Percentiles rank a stretch among this genome's conserved stretches.
phyloP scores from a whole-genome alignment of 2,113 vertebrate species.

The Hystrix cristata region DNA sequence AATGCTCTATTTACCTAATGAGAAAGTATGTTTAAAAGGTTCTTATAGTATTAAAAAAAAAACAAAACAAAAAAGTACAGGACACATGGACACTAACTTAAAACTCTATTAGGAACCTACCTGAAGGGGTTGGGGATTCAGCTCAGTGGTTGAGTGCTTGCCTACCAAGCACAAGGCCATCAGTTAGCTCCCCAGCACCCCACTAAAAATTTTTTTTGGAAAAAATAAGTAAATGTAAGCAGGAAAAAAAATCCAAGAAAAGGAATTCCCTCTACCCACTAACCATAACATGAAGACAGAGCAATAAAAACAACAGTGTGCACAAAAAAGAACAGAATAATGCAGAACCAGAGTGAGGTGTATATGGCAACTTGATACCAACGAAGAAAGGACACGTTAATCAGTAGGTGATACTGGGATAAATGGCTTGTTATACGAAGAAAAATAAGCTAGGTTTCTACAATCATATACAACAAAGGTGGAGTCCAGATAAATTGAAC shows the following conservation, averaged over 20 bases:
- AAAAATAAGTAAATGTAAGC: conserved; percentile 22
- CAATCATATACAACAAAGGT: not conserved
- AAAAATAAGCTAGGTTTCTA: conserved; percentile 18
- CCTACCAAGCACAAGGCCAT: too few relatives aligned
- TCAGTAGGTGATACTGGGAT: not conserved
- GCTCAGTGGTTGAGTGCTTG: too few relatives aligned
- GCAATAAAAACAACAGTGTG: not conserved
- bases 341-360: not conserved
- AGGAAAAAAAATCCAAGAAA: not conserved
- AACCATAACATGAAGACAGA: not conserved
- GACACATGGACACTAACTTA: conserved; percentile 5
- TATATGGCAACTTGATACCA: not conserved
- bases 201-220: not conserved
- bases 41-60: not conserved
- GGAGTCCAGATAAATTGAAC: not conserved
- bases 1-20: conserved; percentile 16
- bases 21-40: conserved; percentile 6
- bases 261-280: not conserved
- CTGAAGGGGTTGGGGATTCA: not conserved
- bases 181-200: too few relatives aligned
- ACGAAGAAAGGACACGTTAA: not conserved
- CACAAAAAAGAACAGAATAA: not conserved
- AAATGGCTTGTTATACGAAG: not conserved
- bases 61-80: conserved; percentile 3
- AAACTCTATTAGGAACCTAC: not conserved